Evolutionary conservation across 2,113 vertebrate genomes (phyloP).

Genomic region (Saguinus midas): DNA sequence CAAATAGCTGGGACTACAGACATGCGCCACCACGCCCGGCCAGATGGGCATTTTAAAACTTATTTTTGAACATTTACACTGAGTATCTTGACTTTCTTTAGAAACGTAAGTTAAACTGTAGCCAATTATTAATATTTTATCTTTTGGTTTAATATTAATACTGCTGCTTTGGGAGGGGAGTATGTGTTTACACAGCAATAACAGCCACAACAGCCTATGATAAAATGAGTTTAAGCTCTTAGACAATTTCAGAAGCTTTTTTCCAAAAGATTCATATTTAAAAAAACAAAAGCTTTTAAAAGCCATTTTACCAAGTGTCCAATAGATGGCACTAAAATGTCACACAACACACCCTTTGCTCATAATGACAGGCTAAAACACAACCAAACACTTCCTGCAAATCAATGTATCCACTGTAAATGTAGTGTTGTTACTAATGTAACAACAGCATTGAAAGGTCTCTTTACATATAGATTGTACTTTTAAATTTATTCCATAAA

Average conservation of each 20-base stretch:
- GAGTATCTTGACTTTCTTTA: conserved; percentile 25
- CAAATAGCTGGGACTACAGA: too few species aligned
- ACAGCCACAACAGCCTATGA: background rate
- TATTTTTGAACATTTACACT: conserved; percentile 1
- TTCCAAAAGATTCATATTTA: background rate
- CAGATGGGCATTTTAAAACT: background rate
- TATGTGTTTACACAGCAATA: background rate
- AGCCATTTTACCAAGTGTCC: conserved; percentile 37
- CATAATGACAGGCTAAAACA: background rate
- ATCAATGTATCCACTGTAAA: background rate
- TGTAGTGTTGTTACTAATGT: background rate
- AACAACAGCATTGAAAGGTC: background rate
- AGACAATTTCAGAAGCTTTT: background rate
- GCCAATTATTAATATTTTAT: background rate
- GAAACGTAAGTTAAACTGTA: background rate
- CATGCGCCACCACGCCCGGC: too few species aligned
- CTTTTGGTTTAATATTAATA: background rate
- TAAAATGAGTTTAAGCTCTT: background rate
- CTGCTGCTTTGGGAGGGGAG: background rate
- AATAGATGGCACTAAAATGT: conserved; percentile 52
- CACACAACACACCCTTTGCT: background rate
- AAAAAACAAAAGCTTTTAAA: too few species aligned
- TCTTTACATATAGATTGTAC: background rate
- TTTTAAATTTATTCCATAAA: background rate
- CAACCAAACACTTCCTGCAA: background rate